These are phyloP conservation scores for Telmatherina bonti DNA, from an alignment of 2,797 vertebrate species.

Conservation along the genomic window DNA sequence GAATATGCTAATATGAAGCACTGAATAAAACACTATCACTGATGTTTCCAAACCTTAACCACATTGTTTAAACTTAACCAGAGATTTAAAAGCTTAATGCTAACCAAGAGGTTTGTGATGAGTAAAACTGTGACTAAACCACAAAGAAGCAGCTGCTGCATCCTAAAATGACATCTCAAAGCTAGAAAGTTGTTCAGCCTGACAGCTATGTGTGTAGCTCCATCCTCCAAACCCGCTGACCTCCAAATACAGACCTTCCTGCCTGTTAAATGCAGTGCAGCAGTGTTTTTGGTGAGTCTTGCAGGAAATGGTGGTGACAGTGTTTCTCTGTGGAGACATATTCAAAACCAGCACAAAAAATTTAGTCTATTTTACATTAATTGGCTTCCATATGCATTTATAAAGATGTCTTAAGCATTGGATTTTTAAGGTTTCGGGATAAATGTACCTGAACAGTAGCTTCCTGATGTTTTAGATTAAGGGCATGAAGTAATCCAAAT, in stretches of 20 bases:
- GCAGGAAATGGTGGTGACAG: background rate
- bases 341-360: background rate
- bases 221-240: background rate
- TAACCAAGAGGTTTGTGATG: background rate
- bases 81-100: background rate
- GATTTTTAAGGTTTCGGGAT: background rate
- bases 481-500: too few species aligned
- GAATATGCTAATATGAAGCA: too few species aligned
- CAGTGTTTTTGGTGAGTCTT: background rate
- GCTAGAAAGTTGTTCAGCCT: background rate
- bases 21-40: background rate
- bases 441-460: background rate
- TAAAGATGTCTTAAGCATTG: background rate
- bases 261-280: background rate
- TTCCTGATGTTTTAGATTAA: background rate
- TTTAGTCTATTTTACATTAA: background rate
- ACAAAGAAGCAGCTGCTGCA: background rate
- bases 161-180: background rate
- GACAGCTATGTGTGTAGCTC: background rate
- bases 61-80: background rate
- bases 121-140: background rate
- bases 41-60: background rate
- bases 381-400: background rate
- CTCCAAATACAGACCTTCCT: background rate
- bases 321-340: background rate